Evolutionary conservation across 92 coral and sea anemone species (phyloP), one percentile per base, ranked within the genome.

Genomic region (Siderastrea radians): DNA sequence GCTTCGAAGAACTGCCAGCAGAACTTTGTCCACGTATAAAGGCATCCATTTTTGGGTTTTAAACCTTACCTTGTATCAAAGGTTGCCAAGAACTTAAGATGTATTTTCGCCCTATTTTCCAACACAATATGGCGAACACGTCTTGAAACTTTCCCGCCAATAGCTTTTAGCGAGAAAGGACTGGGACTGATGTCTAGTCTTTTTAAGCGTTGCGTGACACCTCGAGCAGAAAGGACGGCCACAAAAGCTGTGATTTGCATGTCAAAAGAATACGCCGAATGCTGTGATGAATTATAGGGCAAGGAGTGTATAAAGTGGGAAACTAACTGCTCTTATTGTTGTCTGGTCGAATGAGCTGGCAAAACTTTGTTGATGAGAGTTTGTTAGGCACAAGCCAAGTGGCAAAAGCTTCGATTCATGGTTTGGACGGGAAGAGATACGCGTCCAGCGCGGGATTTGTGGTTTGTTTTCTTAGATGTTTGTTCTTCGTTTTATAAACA

Each of bases 341-440:
- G 74, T 65, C 49, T 87, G 91, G 85, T 70, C 90, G 85, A 74
- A 97, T 97, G 99, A 96, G 93, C 91, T 97, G 99, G 99, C 99
- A 97, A 90, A 95, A 87, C 85, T 95, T 95, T 79, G 94, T 97
- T 16, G 99, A 97, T 86, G 99, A 97, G 67, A 95, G 98, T 84
- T 74, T 97, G 78, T 78, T 97, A 50, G 99, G 99, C 15, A 97
- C 99, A 69, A 96, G 99, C 75, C 99, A 97, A 84, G 99, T 97
- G 13, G 95, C 98, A 12, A 97, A 93, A 80, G 99, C 99, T 43
- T 90, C 99, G 46, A 97, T 97, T 64, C 98, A 97, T 72, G 99
- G 99, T 15, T 79, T 97, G 51, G 95, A 95, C 70, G 99, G 99
- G n/a, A 83, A 81, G 46, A 59, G 98, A 74, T 97, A 92, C 63